These are phyloP conservation scores for Halcyon senegalensis DNA, from an alignment of 2,113 vertebrate species.

Conservation along the genomic window DNA sequence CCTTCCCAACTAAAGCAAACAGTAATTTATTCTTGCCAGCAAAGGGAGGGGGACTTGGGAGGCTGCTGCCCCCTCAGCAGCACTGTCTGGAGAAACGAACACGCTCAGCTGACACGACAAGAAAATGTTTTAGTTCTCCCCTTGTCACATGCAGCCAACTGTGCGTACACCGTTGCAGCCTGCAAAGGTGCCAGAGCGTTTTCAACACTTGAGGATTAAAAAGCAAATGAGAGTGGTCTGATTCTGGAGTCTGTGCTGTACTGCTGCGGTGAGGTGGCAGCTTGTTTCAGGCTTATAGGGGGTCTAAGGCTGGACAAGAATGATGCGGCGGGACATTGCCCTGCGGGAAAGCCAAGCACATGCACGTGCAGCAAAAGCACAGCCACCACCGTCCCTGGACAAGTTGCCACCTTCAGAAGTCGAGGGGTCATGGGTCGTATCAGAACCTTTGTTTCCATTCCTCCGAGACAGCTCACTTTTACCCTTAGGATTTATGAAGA, in stretches of 20 bases:
- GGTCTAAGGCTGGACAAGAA: background rate
- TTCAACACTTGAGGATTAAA: background rate
- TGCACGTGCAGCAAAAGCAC: background rate
- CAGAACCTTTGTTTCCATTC: background rate
- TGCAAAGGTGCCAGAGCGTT: background rate
- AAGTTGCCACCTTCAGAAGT: background rate
- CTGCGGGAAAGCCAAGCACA: background rate
- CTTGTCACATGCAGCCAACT: accelerated
- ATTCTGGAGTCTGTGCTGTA: background rate
- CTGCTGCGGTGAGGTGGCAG: background rate
- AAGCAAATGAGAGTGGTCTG: background rate
- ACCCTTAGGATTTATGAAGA: background rate
- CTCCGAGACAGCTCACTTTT: background rate
- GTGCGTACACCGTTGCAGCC: background rate
- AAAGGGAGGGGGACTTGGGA: background rate
- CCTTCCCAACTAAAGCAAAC: background rate
- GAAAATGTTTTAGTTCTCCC: background rate
- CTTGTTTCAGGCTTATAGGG: background rate
- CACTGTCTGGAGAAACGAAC: background rate
- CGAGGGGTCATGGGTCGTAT: background rate
- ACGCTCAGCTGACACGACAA: accelerated
- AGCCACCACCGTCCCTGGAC: accelerated
- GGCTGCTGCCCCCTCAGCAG: background rate
- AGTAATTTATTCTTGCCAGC: background rate
- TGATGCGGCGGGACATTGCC: accelerated